A percentile compares a stretch with the other conserved stretches of the same genome.
These are phyloP conservation scores for Typhlichthys eigenmanni DNA, from an alignment of 2,797 vertebrate species.

Conservation along the genomic window DNA sequence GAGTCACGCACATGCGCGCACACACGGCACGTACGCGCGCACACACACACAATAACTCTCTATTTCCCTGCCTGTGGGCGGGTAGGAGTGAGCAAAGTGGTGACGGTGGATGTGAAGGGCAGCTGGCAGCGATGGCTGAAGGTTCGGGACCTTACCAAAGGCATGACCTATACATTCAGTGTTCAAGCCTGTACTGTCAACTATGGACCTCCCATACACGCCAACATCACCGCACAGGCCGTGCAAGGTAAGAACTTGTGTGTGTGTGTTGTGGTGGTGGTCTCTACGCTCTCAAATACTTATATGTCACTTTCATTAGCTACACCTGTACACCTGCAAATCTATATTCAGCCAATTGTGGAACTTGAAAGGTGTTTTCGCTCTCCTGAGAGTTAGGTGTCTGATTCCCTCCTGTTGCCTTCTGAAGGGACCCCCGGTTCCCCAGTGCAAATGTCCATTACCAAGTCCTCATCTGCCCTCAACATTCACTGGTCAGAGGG, in stretches of 20 bases:
- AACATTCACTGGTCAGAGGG: slow-evolving; percentile 88
- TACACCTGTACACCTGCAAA: too few relatives aligned
- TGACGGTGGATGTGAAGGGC: slow-evolving; percentile 92
- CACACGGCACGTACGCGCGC: neutral
- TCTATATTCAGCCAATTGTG: too few relatives aligned
- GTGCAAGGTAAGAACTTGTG: slow-evolving; percentile 79
- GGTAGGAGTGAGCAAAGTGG: slow-evolving; percentile 93
- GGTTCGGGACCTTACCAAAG: slow-evolving; percentile 89
- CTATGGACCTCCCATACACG: slow-evolving; percentile 85
- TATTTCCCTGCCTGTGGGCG: slow-evolving; percentile 21
- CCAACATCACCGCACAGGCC: slow-evolving; percentile 90
- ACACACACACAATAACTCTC: neutral
- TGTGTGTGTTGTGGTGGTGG: neutral
- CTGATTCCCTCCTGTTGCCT: slow-evolving; percentile 3
- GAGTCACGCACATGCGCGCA: neutral
- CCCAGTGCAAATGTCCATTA: slow-evolving; percentile 85
- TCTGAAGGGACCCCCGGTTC: slow-evolving; percentile 86
- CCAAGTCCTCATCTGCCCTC: slow-evolving; percentile 85
- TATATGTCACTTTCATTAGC: too few relatives aligned
- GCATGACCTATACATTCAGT: slow-evolving; percentile 86
- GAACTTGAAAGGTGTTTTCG: too few relatives aligned
- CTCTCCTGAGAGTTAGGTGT: neutral
- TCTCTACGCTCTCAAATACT: neutral
- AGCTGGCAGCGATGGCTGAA: slow-evolving; percentile 94
- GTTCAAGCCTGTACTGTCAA: slow-evolving; percentile 91